These are phyloP conservation scores for Ligdia adustata DNA, from an alignment of 2,888 invertebrate species.

Conservation along the genomic window DNA sequence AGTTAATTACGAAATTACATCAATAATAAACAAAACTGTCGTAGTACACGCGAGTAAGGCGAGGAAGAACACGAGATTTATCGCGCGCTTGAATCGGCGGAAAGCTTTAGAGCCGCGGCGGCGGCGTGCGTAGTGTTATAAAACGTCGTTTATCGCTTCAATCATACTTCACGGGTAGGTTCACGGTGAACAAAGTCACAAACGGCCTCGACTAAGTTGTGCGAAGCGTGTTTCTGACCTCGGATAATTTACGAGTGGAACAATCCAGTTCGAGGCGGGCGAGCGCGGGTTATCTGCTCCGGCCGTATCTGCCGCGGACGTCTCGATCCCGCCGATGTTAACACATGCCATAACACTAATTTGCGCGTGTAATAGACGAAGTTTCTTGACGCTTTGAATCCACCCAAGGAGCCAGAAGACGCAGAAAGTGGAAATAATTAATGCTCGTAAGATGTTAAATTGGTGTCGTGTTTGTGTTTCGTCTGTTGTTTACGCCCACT, in stretches of 20 bases:
- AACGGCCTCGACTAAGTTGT: slow-evolving; percentile 62
- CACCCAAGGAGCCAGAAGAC: slow-evolving; percentile 47
- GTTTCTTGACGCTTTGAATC: slow-evolving; percentile 54
- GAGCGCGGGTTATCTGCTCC: slow-evolving; percentile 60
- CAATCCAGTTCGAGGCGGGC: slow-evolving; percentile 64
- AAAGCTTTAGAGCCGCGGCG: slow-evolving; percentile 14
- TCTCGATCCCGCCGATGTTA: slow-evolving; percentile 57
- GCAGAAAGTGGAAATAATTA: slow-evolving; percentile 42
- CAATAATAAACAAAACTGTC: slow-evolving; percentile 28
- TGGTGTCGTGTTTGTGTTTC: slow-evolving; percentile 38
- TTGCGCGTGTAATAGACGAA: slow-evolving; percentile 64
- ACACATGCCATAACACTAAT: slow-evolving; percentile 60
- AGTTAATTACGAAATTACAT: slow-evolving; percentile 29
- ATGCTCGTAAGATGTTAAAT: slow-evolving; percentile 39
- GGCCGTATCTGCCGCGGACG: slow-evolving; percentile 71
- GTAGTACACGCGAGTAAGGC: slow-evolving; percentile 25
- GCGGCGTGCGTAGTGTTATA: slow-evolving; percentile 37
- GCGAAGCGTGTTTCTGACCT: slow-evolving; percentile 65
- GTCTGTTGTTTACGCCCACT: slow-evolving; percentile 39
- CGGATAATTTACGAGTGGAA: slow-evolving; percentile 73
- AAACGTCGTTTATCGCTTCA: slow-evolving; percentile 51
- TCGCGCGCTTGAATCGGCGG: slow-evolving; percentile 14
- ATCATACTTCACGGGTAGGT: slow-evolving; percentile 56
- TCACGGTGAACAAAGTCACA: slow-evolving; percentile 62
- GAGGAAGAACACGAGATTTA: slow-evolving; percentile 25